Evolutionary conservation across 2,113 vertebrate genomes (phyloP).

Genomic region (Phocoena phocoena): DNA sequence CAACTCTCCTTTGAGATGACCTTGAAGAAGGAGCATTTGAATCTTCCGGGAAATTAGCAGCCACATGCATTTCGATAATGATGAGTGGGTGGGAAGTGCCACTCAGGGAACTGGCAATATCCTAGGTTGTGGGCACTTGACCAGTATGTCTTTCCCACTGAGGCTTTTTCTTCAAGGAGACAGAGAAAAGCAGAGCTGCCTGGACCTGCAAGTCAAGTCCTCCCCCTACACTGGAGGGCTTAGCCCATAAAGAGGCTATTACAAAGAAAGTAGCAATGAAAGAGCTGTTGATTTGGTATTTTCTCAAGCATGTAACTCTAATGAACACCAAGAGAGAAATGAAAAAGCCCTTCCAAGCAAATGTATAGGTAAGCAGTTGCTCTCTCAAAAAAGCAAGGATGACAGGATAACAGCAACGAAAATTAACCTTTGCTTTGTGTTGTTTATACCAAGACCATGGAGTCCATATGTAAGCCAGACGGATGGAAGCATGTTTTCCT

Average conservation of each 20-base stretch:
- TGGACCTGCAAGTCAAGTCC: background rate
- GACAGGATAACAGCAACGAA: background rate
- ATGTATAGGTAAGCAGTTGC: background rate
- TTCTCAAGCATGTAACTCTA: conserved; percentile 9
- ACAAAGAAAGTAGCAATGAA: conserved; percentile 58
- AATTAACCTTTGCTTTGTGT: conserved; percentile 34
- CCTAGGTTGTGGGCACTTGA: conserved; percentile 81
- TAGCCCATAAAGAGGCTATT: background rate
- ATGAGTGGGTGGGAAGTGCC: conserved; percentile 85
- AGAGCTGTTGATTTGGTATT: conserved; percentile 40
- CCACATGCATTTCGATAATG: conserved; percentile 85
- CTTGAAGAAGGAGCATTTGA: conserved; percentile 89
- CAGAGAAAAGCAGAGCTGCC: conserved; percentile 44
- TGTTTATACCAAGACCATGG: conserved; percentile 13
- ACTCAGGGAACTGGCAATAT: conserved; percentile 84
- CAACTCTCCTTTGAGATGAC: conserved; percentile 90
- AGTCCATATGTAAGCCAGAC: background rate
- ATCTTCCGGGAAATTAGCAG: conserved; percentile 90
- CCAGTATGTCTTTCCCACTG: conserved; percentile 78
- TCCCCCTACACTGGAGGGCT: conserved; percentile 40
- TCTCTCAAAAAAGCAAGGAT: background rate
- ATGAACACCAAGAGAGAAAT: conserved; percentile 21
- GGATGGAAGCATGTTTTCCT: conserved; percentile 17
- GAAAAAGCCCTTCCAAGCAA: background rate
- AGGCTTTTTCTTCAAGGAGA: conserved; percentile 69